A percentile compares a stretch with the other conserved stretches of the same genome.
Evolutionary conservation across 2,888 invertebrate genomes (phyloP).

Genomic region (Anthoptus insignis): DNA sequence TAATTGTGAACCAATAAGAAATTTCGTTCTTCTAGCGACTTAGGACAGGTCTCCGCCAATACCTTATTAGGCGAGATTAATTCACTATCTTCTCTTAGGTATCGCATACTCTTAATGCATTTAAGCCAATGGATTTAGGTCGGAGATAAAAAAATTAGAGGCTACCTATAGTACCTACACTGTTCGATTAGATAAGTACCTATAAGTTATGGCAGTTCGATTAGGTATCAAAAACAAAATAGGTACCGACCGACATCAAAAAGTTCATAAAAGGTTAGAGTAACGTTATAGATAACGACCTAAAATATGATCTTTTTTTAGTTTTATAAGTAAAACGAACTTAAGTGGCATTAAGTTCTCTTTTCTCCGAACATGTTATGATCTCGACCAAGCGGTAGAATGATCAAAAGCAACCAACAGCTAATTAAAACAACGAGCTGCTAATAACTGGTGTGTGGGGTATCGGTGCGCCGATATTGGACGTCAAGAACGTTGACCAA

Average conservation of each 20-base stretch:
- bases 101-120: background rate
- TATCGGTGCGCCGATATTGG: constrained; percentile 81
- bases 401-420: constrained; percentile 60
- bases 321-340: too few relatives aligned
- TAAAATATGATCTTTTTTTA: too few relatives aligned
- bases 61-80: constrained; percentile 66
- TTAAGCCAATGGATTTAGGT: background rate
- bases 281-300: too few relatives aligned
- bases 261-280: too few relatives aligned
- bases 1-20: constrained; percentile 83
- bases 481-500: constrained; percentile 84
- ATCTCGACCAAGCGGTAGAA: constrained; percentile 48
- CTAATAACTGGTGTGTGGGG: constrained; percentile 79
- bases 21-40: constrained; percentile 64
- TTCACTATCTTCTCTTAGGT: constrained; percentile 54
- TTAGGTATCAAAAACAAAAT: too few relatives aligned
- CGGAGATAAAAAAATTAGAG: background rate
- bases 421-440: constrained; percentile 80
- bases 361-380: constrained; percentile 14
- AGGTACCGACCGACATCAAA: too few relatives aligned
- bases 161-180: background rate
- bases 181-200: too few relatives aligned
- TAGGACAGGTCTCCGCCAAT: constrained; percentile 63
- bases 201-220: too few relatives aligned
- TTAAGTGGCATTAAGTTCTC: too few relatives aligned